Evolutionary conservation across 2,797 vertebrate species (phyloP).

Genomic region (Peromyscus attwateri): DNA sequence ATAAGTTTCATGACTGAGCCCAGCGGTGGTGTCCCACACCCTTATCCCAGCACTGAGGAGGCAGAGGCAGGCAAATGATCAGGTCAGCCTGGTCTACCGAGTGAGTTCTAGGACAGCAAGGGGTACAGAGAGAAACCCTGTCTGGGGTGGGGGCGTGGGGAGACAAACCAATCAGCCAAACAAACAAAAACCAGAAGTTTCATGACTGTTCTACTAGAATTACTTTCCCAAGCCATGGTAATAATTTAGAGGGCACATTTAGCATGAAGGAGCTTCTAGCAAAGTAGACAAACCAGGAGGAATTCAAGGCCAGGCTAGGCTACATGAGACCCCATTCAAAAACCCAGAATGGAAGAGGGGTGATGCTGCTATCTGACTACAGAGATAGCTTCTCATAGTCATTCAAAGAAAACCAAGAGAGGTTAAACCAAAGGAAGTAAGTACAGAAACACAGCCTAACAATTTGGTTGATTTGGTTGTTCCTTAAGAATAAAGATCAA

Average conservation of each 20-base stretch:
- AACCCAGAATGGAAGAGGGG: background rate
- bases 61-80: background rate
- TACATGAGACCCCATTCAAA: background rate
- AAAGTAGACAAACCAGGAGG: background rate
- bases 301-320: background rate
- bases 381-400: slow-evolving; percentile 61
- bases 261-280: background rate
- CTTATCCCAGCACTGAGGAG: background rate
- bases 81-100: background rate
- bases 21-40: background rate
- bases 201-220: slow-evolving; percentile 35
- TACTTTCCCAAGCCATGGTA: slow-evolving; percentile 47
- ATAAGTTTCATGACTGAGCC: background rate
- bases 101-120: background rate
- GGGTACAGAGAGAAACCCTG: background rate
- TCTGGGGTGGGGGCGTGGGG: background rate
- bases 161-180: no score
- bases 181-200: slow-evolving; percentile 23
- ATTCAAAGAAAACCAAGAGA: slow-evolving; percentile 58
- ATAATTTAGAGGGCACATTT: slow-evolving; percentile 55
- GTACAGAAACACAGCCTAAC: slow-evolving; percentile 28
- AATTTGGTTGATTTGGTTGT: background rate
- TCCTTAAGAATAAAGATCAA: slow-evolving; percentile 43
- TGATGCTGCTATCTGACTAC: background rate
- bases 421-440: slow-evolving; percentile 17